These are phyloP conservation scores for Coreoperca whiteheadi DNA, from an alignment of 2,113 vertebrate genomes.

Conservation along the genomic window DNA sequence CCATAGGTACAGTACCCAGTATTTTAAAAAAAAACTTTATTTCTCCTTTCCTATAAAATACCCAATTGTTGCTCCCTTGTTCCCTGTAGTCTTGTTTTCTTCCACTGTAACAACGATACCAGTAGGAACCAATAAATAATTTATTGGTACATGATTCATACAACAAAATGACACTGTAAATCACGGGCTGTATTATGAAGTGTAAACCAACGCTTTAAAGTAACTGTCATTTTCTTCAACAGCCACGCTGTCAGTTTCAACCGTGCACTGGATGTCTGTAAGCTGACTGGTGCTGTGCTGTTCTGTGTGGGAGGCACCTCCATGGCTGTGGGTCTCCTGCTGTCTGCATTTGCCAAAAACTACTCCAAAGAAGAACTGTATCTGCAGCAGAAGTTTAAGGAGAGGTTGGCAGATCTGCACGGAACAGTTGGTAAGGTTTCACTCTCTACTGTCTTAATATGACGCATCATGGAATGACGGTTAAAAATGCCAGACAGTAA, in stretches of 20 bases:
- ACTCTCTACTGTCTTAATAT: neutral
- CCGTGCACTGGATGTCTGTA: conserved; percentile 91
- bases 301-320: conserved; percentile 94
- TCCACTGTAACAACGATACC: neutral
- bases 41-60: neutral
- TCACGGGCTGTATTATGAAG: too few relatives aligned
- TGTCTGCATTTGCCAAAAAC: conserved; percentile 92
- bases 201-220: neutral
- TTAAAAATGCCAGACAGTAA: neutral
- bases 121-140: too few relatives aligned
- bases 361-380: conserved; percentile 94
- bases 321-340: conserved; percentile 90
- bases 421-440: conserved; percentile 81
- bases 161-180: too few relatives aligned
- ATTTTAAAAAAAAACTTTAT: neutral
- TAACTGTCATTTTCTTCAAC: conserved; percentile 78
- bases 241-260: conserved; percentile 92
- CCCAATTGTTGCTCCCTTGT: neutral
- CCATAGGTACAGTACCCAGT: neutral
- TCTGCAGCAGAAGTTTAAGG: conserved; percentile 95
- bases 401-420: conserved; percentile 92
- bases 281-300: conserved; percentile 92
- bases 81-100: neutral
- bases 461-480: neutral
- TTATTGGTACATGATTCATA: too few relatives aligned